Evolutionary conservation across 2,888 invertebrate species (phyloP).

Genomic region (Strigamia crassipes): DNA sequence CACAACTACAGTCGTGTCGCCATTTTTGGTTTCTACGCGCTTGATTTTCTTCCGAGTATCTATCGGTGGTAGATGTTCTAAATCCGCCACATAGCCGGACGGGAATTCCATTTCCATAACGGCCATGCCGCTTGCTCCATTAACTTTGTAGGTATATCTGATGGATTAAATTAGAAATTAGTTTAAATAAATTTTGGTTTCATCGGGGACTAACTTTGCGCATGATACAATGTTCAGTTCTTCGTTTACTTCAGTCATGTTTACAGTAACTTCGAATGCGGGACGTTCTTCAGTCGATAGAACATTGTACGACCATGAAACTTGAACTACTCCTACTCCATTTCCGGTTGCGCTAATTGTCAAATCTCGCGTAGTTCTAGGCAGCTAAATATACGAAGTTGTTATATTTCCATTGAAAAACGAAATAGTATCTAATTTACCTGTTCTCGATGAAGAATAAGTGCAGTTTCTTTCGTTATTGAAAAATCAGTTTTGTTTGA

Average conservation of each 20-base stretch:
- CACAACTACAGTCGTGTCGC: constrained; percentile 69
- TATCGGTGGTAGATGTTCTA: constrained; percentile 65
- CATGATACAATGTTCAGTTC: constrained; percentile 52
- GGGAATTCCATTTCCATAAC: constrained; percentile 87
- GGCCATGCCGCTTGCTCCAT: constrained; percentile 75
- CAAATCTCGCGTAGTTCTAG: constrained; percentile 49
- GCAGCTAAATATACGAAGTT: constrained; percentile 50
- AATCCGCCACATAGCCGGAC: constrained; percentile 83
- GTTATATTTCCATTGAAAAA: constrained; percentile 22
- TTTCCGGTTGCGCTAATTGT: constrained; percentile 51
- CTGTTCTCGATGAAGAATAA: constrained; percentile 56
- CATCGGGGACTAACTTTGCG: constrained; percentile 48
- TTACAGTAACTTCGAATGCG: constrained; percentile 50
- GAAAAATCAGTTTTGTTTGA: constrained; percentile 49
- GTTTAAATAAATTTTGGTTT: not conserved
- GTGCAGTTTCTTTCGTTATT: constrained; percentile 56
- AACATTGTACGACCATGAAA: constrained; percentile 52
- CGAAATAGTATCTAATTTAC: constrained; percentile 51
- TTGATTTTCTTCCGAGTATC: constrained; percentile 61
- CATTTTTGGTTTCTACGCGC: constrained; percentile 71
- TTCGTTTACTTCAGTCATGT: constrained; percentile 50
- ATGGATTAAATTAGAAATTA: constrained; percentile 45
- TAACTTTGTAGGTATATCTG: constrained; percentile 55
- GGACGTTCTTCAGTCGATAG: constrained; percentile 48
- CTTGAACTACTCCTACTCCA: constrained; percentile 52